These are phyloP conservation scores for Boloria selene DNA, from an alignment of 2,888 invertebrate species.

Conservation along the genomic window DNA sequence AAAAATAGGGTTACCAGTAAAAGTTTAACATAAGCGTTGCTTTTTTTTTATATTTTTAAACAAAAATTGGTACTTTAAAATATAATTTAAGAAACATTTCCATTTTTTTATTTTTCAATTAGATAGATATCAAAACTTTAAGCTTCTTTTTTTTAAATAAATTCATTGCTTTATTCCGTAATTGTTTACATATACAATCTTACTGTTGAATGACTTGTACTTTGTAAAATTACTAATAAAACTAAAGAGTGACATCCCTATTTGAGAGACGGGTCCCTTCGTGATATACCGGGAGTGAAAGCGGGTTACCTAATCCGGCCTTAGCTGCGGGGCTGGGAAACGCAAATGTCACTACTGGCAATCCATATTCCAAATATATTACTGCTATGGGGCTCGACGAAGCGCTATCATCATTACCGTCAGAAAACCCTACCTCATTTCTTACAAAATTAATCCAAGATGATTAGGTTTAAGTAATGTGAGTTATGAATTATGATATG, in stretches of 20 bases:
- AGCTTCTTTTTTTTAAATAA: too few species aligned
- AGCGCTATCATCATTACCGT: conserved; percentile 7
- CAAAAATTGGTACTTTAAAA: too few species aligned
- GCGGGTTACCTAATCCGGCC: conserved; percentile 46
- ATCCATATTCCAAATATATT: conserved; percentile 26
- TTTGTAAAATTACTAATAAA: not conserved
- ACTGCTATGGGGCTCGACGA: conserved; percentile 11
- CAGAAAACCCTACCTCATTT: not conserved
- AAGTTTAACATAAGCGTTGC: not conserved
- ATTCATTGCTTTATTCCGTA: too few species aligned
- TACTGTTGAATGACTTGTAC: not conserved
- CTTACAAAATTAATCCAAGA: too few species aligned
- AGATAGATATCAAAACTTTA: too few species aligned
- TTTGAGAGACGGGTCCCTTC: conserved; percentile 35
- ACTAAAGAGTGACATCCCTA: conserved; percentile 31
- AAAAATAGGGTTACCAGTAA: conserved; percentile 28
- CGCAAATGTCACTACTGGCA: conserved; percentile 38
- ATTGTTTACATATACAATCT: too few species aligned
- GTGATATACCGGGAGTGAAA: conserved; percentile 50
- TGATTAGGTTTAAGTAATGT: too few species aligned
- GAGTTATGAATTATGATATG: too few species aligned
- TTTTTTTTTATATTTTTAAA: not conserved
- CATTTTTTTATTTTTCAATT: too few species aligned
- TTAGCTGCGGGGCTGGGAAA: conserved; percentile 42
- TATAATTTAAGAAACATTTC: too few species aligned